A percentile compares a stretch with the other conserved stretches of the same genome.
phyloP scores from a whole-genome alignment of 2,113 vertebrate species.

The Caretta caretta region DNA sequence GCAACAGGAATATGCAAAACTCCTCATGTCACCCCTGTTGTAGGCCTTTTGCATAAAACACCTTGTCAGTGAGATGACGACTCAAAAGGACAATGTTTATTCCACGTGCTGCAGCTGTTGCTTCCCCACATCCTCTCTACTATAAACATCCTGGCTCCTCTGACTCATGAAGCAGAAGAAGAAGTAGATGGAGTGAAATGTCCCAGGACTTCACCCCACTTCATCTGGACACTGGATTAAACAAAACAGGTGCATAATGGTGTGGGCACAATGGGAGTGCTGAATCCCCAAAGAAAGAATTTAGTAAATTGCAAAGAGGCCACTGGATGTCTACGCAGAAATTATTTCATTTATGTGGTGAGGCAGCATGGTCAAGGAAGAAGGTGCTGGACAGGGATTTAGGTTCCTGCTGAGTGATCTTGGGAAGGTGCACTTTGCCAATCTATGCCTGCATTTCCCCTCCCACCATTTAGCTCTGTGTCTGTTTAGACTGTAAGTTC shows the following conservation, averaged over 20 bases:
- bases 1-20: background rate
- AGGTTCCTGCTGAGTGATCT: background rate
- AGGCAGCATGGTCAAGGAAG: background rate
- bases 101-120: background rate
- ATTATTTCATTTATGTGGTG: background rate
- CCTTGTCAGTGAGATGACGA: background rate
- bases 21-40: background rate
- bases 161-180: rapidly evolving
- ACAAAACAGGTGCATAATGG: background rate
- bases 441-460: background rate
- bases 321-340: background rate
- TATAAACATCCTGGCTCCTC: background rate
- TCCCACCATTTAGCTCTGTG: background rate
- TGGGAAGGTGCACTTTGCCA: background rate
- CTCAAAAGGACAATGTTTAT: background rate
- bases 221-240: background rate
- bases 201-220: background rate
- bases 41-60: background rate
- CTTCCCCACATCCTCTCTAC: background rate
- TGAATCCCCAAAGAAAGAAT: background rate
- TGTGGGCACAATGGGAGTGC: background rate
- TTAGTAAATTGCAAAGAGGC: background rate
- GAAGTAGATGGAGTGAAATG: background rate
- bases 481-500: background rate
- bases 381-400: background rate